Percentiles rank a stretch among this genome's conserved stretches.
Evolutionary conservation across 2,797 vertebrate species (phyloP).

Genomic region (Malurus leucopterus): DNA sequence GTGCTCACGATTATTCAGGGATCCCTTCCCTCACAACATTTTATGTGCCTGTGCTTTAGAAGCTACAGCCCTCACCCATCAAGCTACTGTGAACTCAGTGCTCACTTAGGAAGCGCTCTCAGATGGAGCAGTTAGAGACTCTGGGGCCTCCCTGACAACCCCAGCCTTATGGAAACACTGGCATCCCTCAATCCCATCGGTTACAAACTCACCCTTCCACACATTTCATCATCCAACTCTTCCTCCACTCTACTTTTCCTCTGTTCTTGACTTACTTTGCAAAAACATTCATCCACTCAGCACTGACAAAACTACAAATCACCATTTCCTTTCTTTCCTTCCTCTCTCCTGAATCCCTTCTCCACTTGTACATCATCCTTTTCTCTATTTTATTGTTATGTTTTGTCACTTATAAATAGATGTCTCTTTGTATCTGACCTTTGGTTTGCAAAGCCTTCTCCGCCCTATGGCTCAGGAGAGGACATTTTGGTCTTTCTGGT

Average conservation of each 20-base stretch:
- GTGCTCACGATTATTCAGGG: neutral
- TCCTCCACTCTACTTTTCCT: neutral
- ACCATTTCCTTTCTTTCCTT: neutral
- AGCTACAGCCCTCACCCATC: neutral
- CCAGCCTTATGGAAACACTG: neutral
- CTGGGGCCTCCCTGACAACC: neutral
- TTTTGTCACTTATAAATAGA: slow-evolving; percentile 44
- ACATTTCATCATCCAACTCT: neutral
- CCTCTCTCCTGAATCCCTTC: neutral
- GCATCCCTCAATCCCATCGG: neutral
- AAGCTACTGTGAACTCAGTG: rapidly evolving
- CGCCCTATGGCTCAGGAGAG: slow-evolving; percentile 49
- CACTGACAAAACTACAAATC: neutral
- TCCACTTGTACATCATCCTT: neutral
- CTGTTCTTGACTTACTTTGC: neutral
- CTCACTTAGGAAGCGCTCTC: neutral
- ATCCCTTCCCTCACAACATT: neutral
- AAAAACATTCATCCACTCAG: neutral
- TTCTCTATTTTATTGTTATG: neutral
- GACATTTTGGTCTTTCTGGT: slow-evolving; percentile 60
- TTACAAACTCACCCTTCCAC: neutral
- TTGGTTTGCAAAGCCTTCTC: slow-evolving; percentile 51
- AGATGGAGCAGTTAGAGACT: neutral
- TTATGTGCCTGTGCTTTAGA: neutral
- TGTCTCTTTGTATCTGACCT: neutral